phyloP scores from a whole-genome alignment of 2,113 vertebrate genomes.

The Epinephelus cyanopodus region DNA sequence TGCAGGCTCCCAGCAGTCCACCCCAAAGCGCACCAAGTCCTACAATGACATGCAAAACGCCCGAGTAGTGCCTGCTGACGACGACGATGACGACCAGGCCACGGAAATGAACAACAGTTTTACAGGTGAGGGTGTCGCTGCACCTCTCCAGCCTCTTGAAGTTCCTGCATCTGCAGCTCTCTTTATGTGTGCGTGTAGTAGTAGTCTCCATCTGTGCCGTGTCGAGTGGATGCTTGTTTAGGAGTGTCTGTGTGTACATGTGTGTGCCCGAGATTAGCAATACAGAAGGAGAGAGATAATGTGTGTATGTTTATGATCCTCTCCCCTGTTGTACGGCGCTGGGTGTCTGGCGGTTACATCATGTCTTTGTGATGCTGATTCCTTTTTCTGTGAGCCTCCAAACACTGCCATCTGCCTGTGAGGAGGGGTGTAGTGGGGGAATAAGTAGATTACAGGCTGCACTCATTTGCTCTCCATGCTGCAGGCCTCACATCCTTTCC shows the following conservation, averaged over 20 bases:
- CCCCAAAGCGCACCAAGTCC: slow-evolving; percentile 96
- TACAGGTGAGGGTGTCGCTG: slow-evolving; percentile 89
- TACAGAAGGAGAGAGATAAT: slow-evolving; percentile 35
- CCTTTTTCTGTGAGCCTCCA: slow-evolving; percentile 54
- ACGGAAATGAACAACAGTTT: slow-evolving; percentile 99
- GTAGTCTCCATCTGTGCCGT: background rate
- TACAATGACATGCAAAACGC: slow-evolving; percentile 99
- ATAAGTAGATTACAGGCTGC: slow-evolving; percentile 24
- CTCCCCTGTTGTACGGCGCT: slow-evolving; percentile 38
- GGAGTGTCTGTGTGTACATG: slow-evolving; percentile 6
- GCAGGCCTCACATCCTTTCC: background rate
- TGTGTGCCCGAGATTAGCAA: slow-evolving; percentile 22
- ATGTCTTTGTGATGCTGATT: slow-evolving; percentile 77
- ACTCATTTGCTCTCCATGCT: slow-evolving; percentile 8
- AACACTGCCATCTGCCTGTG: slow-evolving; percentile 82
- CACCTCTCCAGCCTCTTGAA: slow-evolving; percentile 8
- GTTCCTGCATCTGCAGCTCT: slow-evolving; percentile 2
- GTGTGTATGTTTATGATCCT: slow-evolving; percentile 58
- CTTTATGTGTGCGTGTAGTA: slow-evolving; percentile 5
- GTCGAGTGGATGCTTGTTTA: slow-evolving; percentile 16
- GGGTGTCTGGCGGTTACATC: slow-evolving; percentile 80
- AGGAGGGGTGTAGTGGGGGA: slow-evolving; percentile 65
- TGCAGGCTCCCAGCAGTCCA: slow-evolving; percentile 92
- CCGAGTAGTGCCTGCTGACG: slow-evolving; percentile 94
- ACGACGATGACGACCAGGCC: slow-evolving; percentile 92